phyloP scores from a whole-genome alignment of 64 coral and sea anemone species.

The Pachyseris speciosa region DNA sequence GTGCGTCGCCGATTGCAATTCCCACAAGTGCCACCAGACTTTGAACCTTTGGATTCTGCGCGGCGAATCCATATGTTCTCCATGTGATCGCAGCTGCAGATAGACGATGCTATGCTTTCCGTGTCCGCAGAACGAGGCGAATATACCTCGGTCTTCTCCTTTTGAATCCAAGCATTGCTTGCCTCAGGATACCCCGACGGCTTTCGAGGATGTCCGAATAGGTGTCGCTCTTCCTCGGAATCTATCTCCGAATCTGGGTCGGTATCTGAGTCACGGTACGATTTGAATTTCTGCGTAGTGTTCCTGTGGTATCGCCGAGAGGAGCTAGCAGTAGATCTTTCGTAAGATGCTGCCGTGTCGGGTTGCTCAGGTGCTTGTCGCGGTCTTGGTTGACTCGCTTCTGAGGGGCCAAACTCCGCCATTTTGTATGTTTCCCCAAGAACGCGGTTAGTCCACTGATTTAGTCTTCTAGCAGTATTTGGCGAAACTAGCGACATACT shows the following conservation, averaged over 20 bases:
- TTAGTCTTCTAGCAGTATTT: slow-evolving; percentile 73
- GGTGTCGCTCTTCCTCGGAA: slow-evolving; percentile 79
- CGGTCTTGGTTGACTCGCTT: not conserved
- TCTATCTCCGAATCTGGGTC: slow-evolving; percentile 82
- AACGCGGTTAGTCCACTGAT: slow-evolving; percentile 68
- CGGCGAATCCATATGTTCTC: slow-evolving; percentile 88
- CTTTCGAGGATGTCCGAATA: slow-evolving; percentile 50
- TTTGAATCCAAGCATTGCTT: slow-evolving; percentile 80
- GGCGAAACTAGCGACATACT: slow-evolving; percentile 75
- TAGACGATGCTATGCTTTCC: slow-evolving; percentile 10
- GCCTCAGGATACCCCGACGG: slow-evolving; percentile 22
- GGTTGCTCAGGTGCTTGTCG: not conserved
- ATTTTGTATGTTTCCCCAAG: slow-evolving; percentile 54
- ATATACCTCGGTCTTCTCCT: slow-evolving; percentile 5
- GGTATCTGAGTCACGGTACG: slow-evolving; percentile 86
- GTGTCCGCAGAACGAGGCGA: not conserved
- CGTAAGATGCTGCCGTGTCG: not conserved
- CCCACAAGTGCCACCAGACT: slow-evolving; percentile 58
- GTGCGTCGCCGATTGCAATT: slow-evolving; percentile 32
- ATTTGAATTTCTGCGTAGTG: slow-evolving; percentile 71
- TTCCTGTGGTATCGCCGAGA: not conserved
- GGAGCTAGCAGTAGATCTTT: not conserved
- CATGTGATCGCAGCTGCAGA: slow-evolving; percentile 67
- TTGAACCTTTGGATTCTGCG: slow-evolving; percentile 8
- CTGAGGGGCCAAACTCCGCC: slow-evolving; percentile 16